phyloP scores from a whole-genome alignment of 2,888 invertebrate species.

The Cyclophora albipunctata region DNA sequence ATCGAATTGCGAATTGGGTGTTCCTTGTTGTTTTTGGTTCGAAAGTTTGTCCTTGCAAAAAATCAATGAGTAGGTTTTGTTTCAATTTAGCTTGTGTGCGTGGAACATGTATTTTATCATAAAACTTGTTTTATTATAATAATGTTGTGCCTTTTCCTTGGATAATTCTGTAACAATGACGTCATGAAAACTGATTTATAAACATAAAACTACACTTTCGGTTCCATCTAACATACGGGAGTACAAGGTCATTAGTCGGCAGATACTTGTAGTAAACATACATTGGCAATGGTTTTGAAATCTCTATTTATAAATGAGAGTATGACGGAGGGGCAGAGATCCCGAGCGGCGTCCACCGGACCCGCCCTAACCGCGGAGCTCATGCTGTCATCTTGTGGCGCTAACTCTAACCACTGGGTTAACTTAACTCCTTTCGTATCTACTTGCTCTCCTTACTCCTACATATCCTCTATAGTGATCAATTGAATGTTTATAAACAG shows the following conservation, averaged over 20 bases:
- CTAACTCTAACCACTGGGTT: too few relatives aligned
- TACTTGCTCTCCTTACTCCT: too few relatives aligned
- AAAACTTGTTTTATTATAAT: too few relatives aligned
- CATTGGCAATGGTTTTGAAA: slow-evolving; percentile 53
- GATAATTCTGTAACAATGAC: slow-evolving; percentile 64
- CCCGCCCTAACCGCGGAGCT: slow-evolving; percentile 46
- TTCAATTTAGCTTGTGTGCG: slow-evolving; percentile 9
- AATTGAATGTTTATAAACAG: too few relatives aligned
- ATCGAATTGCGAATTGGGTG: slow-evolving; percentile 44
- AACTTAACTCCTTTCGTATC: too few relatives aligned
- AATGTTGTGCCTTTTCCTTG: slow-evolving; percentile 35
- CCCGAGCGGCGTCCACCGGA: slow-evolving; percentile 16
- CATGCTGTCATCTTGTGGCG: too few relatives aligned
- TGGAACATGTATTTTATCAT: slow-evolving; percentile 17
- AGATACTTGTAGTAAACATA: slow-evolving; percentile 55
- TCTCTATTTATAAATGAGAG: slow-evolving; percentile 52
- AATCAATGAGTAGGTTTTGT: slow-evolving; percentile 2
- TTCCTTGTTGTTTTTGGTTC: slow-evolving; percentile 27
- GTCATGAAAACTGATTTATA: slow-evolving; percentile 67
- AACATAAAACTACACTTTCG: slow-evolving; percentile 57
- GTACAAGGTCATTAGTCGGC: slow-evolving; percentile 61
- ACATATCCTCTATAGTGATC: too few relatives aligned
- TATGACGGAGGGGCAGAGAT: too few relatives aligned
- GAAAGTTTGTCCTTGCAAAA: slow-evolving; percentile 6
- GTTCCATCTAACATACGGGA: slow-evolving; percentile 56